Conservation (phyloP, 64 coral and sea anemone species). For the Dendronephthya gigantea region DNA sequence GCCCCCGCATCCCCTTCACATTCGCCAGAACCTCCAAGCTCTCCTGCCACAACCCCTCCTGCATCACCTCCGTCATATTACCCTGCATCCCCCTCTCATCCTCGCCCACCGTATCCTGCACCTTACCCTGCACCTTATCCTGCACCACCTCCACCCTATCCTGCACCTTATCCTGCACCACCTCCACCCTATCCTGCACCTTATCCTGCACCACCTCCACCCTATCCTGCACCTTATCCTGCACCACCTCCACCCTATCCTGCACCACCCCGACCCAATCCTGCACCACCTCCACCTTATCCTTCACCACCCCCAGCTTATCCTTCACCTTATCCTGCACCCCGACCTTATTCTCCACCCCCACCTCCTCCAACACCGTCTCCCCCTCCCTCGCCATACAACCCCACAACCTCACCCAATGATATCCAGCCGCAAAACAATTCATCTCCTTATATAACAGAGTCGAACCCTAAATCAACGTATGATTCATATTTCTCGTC, state of each 20-base stretch:
- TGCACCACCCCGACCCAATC: too few relatives aligned
- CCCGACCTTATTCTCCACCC: constrained; percentile 12
- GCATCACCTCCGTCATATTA: not conserved
- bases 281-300: constrained; percentile 16
- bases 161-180: too few relatives aligned
- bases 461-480: not conserved
- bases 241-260: not conserved
- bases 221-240: not conserved
- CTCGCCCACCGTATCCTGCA: not conserved
- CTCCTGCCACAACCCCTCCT: constrained; percentile 14
- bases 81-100: not conserved
- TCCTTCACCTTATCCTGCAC: not conserved
- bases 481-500: not conserved
- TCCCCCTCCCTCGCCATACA: not conserved
- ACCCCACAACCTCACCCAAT: not conserved
- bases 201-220: too few relatives aligned
- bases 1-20: constrained; percentile 36
- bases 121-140: not conserved
- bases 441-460: not conserved
- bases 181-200: too few relatives aligned
- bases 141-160: not conserved
- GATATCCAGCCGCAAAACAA: not conserved
- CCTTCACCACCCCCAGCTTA: too few relatives aligned
- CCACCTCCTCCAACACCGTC: constrained; percentile 33
- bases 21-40: not conserved